Evolutionary conservation across 2,113 vertebrate species (phyloP).

Genomic region (Rhinolophus ferrumequinum): DNA sequence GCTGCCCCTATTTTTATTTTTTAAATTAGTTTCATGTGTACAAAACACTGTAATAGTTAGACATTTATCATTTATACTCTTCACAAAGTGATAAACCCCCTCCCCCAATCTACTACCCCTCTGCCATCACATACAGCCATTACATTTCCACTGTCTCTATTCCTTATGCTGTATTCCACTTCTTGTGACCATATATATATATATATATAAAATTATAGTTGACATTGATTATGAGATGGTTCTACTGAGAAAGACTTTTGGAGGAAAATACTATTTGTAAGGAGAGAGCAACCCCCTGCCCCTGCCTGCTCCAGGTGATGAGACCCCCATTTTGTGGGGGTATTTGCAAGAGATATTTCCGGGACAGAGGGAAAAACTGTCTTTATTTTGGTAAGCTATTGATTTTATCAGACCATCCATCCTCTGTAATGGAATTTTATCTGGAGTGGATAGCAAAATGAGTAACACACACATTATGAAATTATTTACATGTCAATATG

Average conservation of each 20-base stretch:
- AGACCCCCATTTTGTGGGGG: background rate
- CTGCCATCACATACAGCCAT: no score
- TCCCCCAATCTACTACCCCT: no score
- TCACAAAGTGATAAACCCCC: no score
- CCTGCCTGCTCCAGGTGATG: background rate
- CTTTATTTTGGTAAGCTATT: background rate
- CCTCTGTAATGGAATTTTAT: background rate
- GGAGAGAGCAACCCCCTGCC: background rate
- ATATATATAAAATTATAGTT: no score
- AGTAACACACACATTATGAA: background rate
- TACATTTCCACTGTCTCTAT: no score
- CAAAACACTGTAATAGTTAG: no score
- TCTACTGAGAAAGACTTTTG: background rate
- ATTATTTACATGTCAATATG: background rate
- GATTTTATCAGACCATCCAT: background rate
- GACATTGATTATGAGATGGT: background rate
- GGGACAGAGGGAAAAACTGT: background rate
- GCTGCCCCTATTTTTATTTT: no score
- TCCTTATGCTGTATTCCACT: no score
- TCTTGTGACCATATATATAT: no score
- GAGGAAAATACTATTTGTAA: background rate
- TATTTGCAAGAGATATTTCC: background rate
- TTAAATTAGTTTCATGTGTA: no score
- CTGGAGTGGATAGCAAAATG: background rate
- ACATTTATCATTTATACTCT: no score